These are phyloP conservation scores for Dinomys branickii DNA, from an alignment of 2,113 vertebrate species.

Conservation along the genomic window DNA sequence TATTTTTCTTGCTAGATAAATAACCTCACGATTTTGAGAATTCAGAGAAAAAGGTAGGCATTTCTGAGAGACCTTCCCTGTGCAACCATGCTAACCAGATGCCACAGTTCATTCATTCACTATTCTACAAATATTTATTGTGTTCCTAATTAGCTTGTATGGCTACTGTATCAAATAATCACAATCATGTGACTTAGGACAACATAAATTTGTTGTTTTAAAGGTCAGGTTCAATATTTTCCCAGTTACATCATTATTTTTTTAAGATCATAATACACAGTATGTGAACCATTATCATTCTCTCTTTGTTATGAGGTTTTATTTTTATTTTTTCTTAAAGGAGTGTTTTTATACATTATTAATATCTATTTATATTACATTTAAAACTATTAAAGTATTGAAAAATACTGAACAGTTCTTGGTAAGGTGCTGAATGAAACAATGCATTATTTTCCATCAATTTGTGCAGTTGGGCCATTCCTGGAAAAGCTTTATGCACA, in stretches of 20 bases:
- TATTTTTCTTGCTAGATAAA: neutral
- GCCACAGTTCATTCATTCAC: neutral
- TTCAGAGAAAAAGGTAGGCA: neutral
- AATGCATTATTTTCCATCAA: neutral
- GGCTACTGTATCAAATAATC: neutral
- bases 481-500: neutral
- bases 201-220: neutral
- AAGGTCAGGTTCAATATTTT: constrained; percentile 4
- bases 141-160: neutral
- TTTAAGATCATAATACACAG: neutral
- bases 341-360: neutral
- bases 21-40: neutral
- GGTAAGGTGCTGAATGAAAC: neutral
- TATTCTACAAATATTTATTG: neutral
- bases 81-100: neutral
- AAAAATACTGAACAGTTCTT: constrained; percentile 16
- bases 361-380: neutral
- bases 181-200: neutral
- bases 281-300: neutral
- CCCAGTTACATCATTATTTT: neutral
- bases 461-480: neutral
- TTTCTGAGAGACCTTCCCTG: neutral
- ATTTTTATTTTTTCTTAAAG: neutral
- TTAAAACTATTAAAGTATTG: neutral
- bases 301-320: neutral